These are phyloP conservation scores for Paralichthys olivaceus DNA, from an alignment of 2,113 vertebrate species.

Conservation along the genomic window DNA sequence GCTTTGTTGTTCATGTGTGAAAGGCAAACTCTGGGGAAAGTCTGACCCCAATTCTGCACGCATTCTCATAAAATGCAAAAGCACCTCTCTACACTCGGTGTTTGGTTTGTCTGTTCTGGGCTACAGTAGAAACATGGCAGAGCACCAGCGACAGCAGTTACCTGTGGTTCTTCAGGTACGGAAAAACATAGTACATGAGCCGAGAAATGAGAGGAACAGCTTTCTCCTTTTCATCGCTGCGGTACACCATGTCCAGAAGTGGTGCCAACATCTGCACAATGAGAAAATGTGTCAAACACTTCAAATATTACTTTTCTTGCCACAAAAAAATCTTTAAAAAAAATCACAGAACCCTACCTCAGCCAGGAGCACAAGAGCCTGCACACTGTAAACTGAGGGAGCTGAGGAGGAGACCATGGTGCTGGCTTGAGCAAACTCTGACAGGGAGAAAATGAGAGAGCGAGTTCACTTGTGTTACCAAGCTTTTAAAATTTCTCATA, in stretches of 20 bases:
- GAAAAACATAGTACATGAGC: slow-evolving; percentile 95
- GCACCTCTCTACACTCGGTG: no score
- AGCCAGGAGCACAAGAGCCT: slow-evolving; percentile 93
- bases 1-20: no score
- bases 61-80: no score
- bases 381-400: slow-evolving; percentile 95
- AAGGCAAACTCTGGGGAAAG: no score
- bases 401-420: slow-evolving; percentile 95
- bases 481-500: neutral
- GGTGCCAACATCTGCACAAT: slow-evolving; percentile 89
- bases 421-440: slow-evolving; percentile 85
- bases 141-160: slow-evolving; percentile 32
- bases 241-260: slow-evolving; percentile 96
- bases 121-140: neutral
- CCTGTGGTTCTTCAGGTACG: slow-evolving; percentile 98
- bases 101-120: neutral
- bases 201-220: slow-evolving; percentile 94
- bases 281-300: neutral
- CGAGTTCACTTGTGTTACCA: neutral
- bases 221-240: slow-evolving; percentile 97
- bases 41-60: no score
- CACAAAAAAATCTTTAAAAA: no score
- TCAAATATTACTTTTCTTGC: slow-evolving; percentile 17
- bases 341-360: slow-evolving; percentile 83
- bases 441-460: slow-evolving; percentile 1